These are phyloP conservation scores for Plemyria rubiginata DNA, from an alignment of 2,888 invertebrate genomes.

Conservation along the genomic window DNA sequence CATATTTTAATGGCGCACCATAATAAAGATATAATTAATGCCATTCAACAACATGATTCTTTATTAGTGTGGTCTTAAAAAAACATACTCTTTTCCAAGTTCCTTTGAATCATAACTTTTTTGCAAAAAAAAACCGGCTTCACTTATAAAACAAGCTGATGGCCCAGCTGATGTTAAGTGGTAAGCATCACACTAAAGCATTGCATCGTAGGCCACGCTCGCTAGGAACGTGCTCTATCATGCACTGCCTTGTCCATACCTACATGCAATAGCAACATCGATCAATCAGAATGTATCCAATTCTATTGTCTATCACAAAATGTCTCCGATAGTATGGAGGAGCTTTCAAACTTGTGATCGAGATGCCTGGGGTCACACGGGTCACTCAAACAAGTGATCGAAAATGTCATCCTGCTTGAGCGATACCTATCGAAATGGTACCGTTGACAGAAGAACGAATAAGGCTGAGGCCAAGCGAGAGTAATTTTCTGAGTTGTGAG, in stretches of 20 bases:
- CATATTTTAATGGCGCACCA: conserved; percentile 6
- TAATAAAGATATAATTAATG: conserved; percentile 4
- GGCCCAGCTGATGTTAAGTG: too few relatives aligned
- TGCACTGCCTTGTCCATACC: too few relatives aligned
- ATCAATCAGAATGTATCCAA: not conserved
- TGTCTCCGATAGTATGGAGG: not conserved
- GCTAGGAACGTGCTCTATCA: too few relatives aligned
- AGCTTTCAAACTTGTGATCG: conserved; percentile 2
- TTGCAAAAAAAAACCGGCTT: too few relatives aligned
- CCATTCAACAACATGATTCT: conserved; percentile 1
- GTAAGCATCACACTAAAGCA: too few relatives aligned
- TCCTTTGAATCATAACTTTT: too few relatives aligned
- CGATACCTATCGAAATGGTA: conserved; percentile 20
- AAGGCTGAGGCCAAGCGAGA: too few relatives aligned
- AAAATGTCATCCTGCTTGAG: conserved; percentile 31
- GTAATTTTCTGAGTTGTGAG: too few relatives aligned
- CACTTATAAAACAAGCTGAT: too few relatives aligned
- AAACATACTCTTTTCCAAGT: too few relatives aligned
- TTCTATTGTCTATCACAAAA: conserved; percentile 5
- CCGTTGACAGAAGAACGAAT: conserved; percentile 17
- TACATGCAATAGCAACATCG: not conserved
- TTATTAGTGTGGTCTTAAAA: not conserved
- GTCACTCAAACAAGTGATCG: conserved; percentile 27
- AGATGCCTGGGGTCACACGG: conserved; percentile 19
- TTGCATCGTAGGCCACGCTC: too few relatives aligned